Base-by-base conservation (phyloP, 2,888 invertebrate species). In the Xanthorhoe designata region DNA sequence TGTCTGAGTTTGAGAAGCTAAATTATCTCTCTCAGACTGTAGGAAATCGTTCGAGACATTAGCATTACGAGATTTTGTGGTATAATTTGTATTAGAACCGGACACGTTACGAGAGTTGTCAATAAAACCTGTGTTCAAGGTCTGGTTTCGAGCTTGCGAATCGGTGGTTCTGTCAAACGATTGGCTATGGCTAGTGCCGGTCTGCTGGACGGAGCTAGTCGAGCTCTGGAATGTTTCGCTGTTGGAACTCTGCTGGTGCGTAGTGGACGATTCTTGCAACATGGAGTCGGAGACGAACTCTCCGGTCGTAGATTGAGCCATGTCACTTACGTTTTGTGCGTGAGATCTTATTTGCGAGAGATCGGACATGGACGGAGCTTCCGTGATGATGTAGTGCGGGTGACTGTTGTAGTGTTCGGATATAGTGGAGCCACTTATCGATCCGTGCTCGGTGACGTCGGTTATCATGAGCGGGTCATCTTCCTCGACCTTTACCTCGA, bases 381-480 rank as follows among this genome's bases (percentile, higher is more conserved):
- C 94, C 49, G 94, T 94, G 68, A 94, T 94, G 75, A 94, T 92
- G 75, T 94, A 94, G 83, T 93, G 92, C 66, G 94, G 94, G 70
- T 94, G 94, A 77, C 92, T 94, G 74, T 91, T 93, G 75, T 94
- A 93, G 74, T 86, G 89, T 75, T 94, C 94, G 45, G 94, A 94
- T 77, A 94, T 81, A 24, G 88, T 90, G 54, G 94, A 94, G 72
- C 94, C 92, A 72, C 89, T 90, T 68, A 91, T 83, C 66, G 94
- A 94, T 59, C 89, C 86, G 72, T 93, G 86, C 73, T 94, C 94
- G 63, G 90, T 90, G 64, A 94, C 83, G 74, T 94, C 94, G 32
- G 93, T 94, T 74, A 94, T 94, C 94, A 94, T 94, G 47, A 94
- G 86, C 67, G 94, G 94, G 78, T 94, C 94, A 72, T 94, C 93